Conservation (phyloP, 2,888 invertebrate genomes). For the Agrochola circellaris region DNA sequence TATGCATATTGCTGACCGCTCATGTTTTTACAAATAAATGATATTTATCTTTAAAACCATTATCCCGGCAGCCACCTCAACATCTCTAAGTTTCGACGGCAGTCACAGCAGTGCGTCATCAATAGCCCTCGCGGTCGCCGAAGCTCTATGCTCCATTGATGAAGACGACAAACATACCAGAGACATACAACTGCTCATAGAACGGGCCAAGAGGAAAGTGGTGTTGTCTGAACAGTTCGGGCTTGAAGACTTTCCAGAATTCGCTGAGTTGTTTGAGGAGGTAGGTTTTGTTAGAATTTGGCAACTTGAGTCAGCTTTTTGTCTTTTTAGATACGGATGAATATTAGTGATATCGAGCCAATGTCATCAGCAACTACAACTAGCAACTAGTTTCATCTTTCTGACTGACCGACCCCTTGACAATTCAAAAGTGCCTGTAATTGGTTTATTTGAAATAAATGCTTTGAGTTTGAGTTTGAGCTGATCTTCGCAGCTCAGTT, state of each 20-base stretch:
- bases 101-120: constrained; percentile 85
- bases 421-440: no score
- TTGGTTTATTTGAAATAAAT: no score
- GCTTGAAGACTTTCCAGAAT: constrained; percentile 87
- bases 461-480: no score
- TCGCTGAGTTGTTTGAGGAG: constrained; percentile 85
- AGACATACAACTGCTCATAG: constrained; percentile 92
- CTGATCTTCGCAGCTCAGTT: no score
- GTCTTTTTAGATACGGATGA: no score
- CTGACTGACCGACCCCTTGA: no score
- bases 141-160: constrained; percentile 95
- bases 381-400: no score
- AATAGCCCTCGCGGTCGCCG: constrained; percentile 93
- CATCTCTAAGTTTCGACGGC: constrained; percentile 85
- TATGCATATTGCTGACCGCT: neutral
- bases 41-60: neutral
- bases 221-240: constrained; percentile 80
- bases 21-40: neutral
- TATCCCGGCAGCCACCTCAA: constrained; percentile 75
- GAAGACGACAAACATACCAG: constrained; percentile 95
- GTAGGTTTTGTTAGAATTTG: constrained; percentile 50
- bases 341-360: no score
- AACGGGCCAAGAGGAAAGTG: constrained; percentile 87
- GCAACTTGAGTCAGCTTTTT: neutral
- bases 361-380: no score